Evolutionary conservation across 1,140 invertebrate genomes (phyloP).

Genomic region (Anastrepha ludens): DNA sequence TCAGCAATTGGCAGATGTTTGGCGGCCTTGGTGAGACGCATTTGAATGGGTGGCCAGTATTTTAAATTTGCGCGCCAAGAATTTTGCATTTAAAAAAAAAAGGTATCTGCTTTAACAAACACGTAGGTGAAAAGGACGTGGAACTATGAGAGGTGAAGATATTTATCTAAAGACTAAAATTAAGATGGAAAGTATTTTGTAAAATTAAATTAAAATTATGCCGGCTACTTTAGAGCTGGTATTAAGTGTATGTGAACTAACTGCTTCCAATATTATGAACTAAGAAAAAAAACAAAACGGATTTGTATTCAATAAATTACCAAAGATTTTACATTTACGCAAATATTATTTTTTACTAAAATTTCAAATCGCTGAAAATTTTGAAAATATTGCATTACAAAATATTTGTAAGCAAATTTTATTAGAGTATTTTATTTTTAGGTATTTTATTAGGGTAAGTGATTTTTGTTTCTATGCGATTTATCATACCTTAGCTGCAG

Average conservation of each 20-base stretch:
- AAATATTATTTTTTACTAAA: too few species aligned
- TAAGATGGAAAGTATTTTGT: not conserved
- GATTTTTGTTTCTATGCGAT: too few species aligned
- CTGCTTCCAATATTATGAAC: slow-evolving; percentile 35
- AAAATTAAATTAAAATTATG: slow-evolving; percentile 33
- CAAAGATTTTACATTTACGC: slow-evolving; percentile 16
- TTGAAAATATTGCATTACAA: too few species aligned
- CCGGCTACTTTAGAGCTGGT: slow-evolving; percentile 3
- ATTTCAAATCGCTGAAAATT: too few species aligned
- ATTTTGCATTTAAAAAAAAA: slow-evolving; percentile 5
- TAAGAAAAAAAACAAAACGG: not conserved
- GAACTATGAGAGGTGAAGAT: not conserved
- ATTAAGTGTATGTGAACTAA: slow-evolving; percentile 38
- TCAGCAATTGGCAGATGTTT: slow-evolving; percentile 60
- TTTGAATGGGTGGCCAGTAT: not conserved
- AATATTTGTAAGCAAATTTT: not conserved
- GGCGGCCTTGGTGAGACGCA: slow-evolving; percentile 66
- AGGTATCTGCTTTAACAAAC: slow-evolving; percentile 27
- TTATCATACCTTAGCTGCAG: too few species aligned
- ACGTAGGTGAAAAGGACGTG: too few species aligned
- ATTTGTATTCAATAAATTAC: slow-evolving; percentile 38
- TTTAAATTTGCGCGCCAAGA: not conserved
- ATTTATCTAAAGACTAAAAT: slow-evolving; percentile 11
- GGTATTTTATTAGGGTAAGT: not conserved
- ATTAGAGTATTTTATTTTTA: not conserved